Conservation (phyloP, 1,140 invertebrate genomes). For the Drosophila pseudoananassae region DNA sequence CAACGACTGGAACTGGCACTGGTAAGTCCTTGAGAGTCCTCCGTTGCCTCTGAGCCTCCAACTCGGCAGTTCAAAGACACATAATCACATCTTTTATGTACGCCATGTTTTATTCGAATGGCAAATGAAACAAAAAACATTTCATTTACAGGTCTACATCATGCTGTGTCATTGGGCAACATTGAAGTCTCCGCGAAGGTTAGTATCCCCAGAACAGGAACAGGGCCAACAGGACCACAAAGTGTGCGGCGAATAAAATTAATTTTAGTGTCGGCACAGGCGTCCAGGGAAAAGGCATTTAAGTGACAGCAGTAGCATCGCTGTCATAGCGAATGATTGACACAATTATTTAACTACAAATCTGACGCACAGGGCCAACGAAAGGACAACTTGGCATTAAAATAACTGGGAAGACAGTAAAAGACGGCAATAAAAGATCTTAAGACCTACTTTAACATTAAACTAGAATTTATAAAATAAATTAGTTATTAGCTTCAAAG, state of each 20-base stretch:
- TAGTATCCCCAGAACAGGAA: constrained; percentile 26
- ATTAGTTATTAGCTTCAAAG: constrained; percentile 4
- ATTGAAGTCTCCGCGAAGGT: constrained; percentile 84
- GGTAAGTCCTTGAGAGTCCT: constrained; percentile 66
- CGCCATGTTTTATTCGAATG: constrained; percentile 32
- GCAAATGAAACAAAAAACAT: constrained; percentile 39
- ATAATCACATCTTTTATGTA: constrained; percentile 46
- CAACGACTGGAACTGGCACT: constrained; percentile 55
- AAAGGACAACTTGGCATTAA: constrained; percentile 9
- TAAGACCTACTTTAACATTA: not conserved
- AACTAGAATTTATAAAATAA: constrained; percentile 8
- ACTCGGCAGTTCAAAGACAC: constrained; percentile 46
- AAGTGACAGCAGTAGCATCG: constrained; percentile 5
- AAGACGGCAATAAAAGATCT: constrained; percentile 11
- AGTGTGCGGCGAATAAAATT: constrained; percentile 37
- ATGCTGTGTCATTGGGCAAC: constrained; percentile 84
- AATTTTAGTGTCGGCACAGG: constrained; percentile 20
- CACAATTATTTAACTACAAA: constrained; percentile 37
- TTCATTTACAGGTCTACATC: constrained; percentile 82
- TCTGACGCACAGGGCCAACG: not conserved
- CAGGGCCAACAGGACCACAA: constrained; percentile 9
- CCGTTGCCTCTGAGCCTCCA: not conserved
- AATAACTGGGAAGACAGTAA: constrained; percentile 7
- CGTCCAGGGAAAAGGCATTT: constrained; percentile 13
- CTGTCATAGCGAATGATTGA: constrained; percentile 35